Conservation (phyloP, 2,888 invertebrate genomes). For the Trissonchulus latispiculum region DNA sequence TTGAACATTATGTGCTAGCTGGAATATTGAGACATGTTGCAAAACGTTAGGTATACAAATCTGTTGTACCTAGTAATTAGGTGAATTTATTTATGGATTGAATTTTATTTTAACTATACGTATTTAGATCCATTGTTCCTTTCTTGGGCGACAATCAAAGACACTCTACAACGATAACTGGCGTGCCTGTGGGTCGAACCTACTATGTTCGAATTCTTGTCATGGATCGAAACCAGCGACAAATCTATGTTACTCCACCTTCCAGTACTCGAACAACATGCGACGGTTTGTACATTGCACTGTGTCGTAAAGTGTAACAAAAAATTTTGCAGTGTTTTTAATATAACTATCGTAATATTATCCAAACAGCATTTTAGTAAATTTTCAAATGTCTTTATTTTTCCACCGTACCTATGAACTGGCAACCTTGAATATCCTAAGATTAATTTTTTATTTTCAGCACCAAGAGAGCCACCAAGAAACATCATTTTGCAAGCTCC, state of each 20-base stretch:
- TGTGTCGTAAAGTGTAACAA: too few species aligned
- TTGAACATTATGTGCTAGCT: too few species aligned
- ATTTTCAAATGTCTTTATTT: too few species aligned
- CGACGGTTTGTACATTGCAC: too few species aligned
- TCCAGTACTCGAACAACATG: conserved; percentile 35
- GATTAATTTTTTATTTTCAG: conserved; percentile 28
- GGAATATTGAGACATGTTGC: too few species aligned
- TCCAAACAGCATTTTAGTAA: too few species aligned
- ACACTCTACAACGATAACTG: conserved; percentile 36
- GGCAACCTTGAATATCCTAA: too few species aligned
- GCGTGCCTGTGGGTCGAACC: conserved; percentile 34
- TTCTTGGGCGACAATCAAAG: conserved; percentile 38
- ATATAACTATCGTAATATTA: too few species aligned
- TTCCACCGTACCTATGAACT: background rate
- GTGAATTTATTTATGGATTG: background rate
- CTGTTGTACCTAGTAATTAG: too few species aligned
- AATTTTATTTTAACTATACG: background rate
- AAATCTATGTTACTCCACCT: conserved; percentile 39
- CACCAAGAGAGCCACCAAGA: conserved; percentile 38
- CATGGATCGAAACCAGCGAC: conserved; percentile 40
- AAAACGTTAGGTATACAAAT: too few species aligned
- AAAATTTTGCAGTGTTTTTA: too few species aligned
- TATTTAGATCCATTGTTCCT: conserved; percentile 38
- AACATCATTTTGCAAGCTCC: conserved; percentile 36
- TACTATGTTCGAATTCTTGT: conserved; percentile 36